Base-by-base conservation (phyloP, 2,113 vertebrate genomes). In the Nanger granti region DNA sequence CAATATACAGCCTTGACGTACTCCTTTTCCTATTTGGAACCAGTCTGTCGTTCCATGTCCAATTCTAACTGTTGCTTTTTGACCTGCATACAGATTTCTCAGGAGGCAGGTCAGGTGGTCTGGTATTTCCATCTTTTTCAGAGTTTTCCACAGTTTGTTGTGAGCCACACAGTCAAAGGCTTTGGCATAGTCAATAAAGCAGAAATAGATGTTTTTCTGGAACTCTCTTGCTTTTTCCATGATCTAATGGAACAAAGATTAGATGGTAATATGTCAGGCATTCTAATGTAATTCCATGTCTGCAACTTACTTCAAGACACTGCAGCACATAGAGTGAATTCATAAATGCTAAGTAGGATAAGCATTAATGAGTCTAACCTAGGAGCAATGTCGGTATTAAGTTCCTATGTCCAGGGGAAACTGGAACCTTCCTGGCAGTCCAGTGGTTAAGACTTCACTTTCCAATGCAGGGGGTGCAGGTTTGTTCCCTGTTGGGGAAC, bases 371-470 rank as follows among this genome's bases (percentile, higher is more conserved):
- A 92, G 31, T 88, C 49, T 79, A 41, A 49, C 13, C 41, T 9
- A 41, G 54, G 34, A 87, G 17, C 8, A 31, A 54, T 47, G 8
- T 66, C 24, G 34, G 47, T 26, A 29, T 52, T 62, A 31, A 41
- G 44, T 37, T 3, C 29, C n/a, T 31, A 26, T 2, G 4, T 66
- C 3, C 31, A 4, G 0, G 0, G 49, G 22, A 92, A 55, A 20
- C 24, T 52, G 62, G 64, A 69, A n/a, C 34, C 17, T 69, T n/a
- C 34, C 64, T n/a, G 15, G 64, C 64, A 69, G 34, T 9, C 17
- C 64, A 69, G 34, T 69, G 64, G 64, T 18, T 69, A 10, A n/a
- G 34, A 69, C 64, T n/a, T 18, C 64, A 66, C 31, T 17, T 18
- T 69, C 64, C 64, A 69, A 9, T n/a, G 34, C 31, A 69, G 34